These are phyloP conservation scores for Drosophila paucipuncta DNA, from an alignment of 2,888 invertebrate species.

Conservation along the genomic window DNA sequence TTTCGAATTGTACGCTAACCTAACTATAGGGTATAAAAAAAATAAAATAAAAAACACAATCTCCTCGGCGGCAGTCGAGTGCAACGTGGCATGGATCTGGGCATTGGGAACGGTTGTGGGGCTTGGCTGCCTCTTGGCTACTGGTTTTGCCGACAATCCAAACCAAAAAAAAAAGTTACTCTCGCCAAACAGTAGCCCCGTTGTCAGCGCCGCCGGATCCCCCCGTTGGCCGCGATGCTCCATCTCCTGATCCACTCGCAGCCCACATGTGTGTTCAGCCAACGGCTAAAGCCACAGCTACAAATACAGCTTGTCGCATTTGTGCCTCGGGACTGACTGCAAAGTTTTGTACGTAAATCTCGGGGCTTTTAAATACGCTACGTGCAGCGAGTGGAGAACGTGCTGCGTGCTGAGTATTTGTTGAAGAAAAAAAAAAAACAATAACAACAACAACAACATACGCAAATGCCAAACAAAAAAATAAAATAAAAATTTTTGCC, in stretches of 20 bases:
- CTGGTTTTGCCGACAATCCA: conserved; percentile 68
- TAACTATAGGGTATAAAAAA: conserved; percentile 48
- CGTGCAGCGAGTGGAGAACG: conserved; percentile 66
- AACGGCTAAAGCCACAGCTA: conserved; percentile 2
- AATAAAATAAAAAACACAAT: conserved; percentile 41
- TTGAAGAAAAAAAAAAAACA: conserved; percentile 34
- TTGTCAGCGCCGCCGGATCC: conserved; percentile 59
- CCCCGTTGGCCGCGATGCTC: conserved; percentile 3
- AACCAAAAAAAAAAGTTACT: conserved; percentile 36
- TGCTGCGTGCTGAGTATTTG: conserved; percentile 75
- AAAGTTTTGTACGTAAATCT: conserved; percentile 76
- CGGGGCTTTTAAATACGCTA: conserved; percentile 71
- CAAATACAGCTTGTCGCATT: conserved; percentile 50
- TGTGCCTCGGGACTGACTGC: conserved; percentile 46
- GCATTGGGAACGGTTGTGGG: conserved; percentile 26
- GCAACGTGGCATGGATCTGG: conserved; percentile 69
- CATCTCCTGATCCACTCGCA: conserved; percentile 42
- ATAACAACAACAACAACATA: not conserved
- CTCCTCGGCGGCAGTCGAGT: conserved; percentile 63
- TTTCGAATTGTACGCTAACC: not conserved
- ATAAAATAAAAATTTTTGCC: conserved; percentile 56
- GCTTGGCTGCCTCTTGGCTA: conserved; percentile 68
- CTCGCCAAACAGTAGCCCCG: conserved; percentile 70
- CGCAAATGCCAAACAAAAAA: conserved; percentile 17
- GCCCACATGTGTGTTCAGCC: conserved; percentile 41